Evolutionary conservation across 2,113 vertebrate species (phyloP).

Genomic region (Guaruba guarouba): DNA sequence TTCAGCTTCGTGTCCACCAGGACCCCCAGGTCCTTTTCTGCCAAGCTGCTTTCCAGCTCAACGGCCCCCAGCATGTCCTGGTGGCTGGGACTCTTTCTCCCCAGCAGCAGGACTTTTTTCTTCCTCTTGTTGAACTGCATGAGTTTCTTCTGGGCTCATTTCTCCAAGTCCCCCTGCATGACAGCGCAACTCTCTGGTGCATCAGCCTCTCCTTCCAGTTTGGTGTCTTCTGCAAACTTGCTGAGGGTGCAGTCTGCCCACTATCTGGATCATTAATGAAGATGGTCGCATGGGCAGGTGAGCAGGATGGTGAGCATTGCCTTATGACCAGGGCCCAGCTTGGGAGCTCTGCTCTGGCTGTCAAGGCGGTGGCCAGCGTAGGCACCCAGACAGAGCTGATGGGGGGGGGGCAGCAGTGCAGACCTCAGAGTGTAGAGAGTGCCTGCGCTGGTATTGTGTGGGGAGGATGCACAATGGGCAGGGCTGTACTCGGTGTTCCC

Average conservation of each 20-base stretch:
- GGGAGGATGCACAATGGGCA: no score
- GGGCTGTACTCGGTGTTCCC: no score
- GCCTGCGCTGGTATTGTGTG: no score
- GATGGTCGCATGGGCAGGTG: no score
- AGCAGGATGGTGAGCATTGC: no score
- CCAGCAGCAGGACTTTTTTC: neutral
- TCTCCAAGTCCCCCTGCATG: neutral
- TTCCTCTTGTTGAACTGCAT: neutral
- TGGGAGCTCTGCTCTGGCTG: no score
- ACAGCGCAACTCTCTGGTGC: fast-evolving
- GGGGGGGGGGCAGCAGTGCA: no score
- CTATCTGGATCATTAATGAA: neutral
- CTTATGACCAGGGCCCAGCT: no score
- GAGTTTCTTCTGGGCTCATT: neutral
- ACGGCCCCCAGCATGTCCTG: neutral
- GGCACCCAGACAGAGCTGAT: no score
- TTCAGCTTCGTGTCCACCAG: neutral
- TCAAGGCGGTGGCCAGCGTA: no score
- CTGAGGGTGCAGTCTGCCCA: neutral
- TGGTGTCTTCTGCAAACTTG: neutral
- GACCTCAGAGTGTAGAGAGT: no score
- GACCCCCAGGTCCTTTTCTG: neutral
- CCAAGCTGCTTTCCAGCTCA: neutral
- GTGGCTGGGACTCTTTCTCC: neutral
- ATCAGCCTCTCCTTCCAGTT: neutral